Percentiles rank a stretch among this genome's conserved stretches.
Evolutionary conservation across 2,888 invertebrate genomes (phyloP).

Genomic region (Ectropis crepuscularia): DNA sequence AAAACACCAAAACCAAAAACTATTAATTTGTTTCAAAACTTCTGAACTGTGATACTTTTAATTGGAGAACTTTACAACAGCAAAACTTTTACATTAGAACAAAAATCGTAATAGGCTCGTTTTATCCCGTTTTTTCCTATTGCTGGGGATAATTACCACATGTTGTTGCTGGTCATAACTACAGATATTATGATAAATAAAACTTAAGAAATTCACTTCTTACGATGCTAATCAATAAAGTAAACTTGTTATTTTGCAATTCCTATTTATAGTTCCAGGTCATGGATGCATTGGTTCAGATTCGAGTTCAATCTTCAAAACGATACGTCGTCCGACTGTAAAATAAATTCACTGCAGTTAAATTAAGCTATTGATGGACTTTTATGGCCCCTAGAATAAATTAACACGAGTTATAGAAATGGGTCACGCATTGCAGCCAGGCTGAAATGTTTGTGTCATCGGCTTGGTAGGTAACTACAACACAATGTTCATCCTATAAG

Average conservation of each 20-base stretch:
- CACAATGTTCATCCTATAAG: too few species aligned
- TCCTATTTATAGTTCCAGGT: conserved; percentile 4
- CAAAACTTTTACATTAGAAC: too few species aligned
- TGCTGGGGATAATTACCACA: too few species aligned
- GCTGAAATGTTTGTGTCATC: background rate
- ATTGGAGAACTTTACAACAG: too few species aligned
- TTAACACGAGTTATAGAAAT: conserved; percentile 29
- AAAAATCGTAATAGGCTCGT: too few species aligned
- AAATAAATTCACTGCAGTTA: conserved; percentile 9
- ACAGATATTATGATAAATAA: too few species aligned
- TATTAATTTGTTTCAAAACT: too few species aligned
- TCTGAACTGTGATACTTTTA: too few species aligned
- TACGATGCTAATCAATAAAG: background rate
- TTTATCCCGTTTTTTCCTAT: too few species aligned
- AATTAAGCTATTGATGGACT: conserved; percentile 20
- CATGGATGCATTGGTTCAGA: conserved; percentile 4
- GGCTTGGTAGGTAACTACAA: background rate
- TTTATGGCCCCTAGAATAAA: conserved; percentile 16
- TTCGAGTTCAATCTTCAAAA: conserved; percentile 5
- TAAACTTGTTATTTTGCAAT: background rate
- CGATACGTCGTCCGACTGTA: conserved; percentile 2
- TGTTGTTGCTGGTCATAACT: too few species aligned
- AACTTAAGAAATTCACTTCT: too few species aligned
- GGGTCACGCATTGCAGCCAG: conserved; percentile 44
- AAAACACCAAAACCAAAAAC: too few species aligned